Evolutionary conservation across 2,113 vertebrate genomes (phyloP).

Genomic region (Lepus timidus): DNA sequence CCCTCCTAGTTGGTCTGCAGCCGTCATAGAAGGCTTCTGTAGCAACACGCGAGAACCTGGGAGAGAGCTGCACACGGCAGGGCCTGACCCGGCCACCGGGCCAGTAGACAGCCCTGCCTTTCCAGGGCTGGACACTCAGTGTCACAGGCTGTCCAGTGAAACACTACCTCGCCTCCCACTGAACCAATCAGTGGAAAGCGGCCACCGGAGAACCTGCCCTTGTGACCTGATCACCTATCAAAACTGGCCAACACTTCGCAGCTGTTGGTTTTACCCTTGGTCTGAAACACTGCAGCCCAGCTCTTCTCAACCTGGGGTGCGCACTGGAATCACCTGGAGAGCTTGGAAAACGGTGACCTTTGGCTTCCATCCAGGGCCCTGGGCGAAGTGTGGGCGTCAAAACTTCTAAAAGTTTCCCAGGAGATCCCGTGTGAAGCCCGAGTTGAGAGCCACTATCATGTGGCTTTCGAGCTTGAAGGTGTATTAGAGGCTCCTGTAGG

Average conservation of each 20-base stretch:
- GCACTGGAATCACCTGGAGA: neutral
- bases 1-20: conserved; percentile 10
- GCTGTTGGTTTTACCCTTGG: neutral
- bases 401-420: neutral
- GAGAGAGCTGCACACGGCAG: conserved; percentile 35
- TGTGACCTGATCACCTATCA: neutral
- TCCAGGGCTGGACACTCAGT: neutral
- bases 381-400: neutral
- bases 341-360: neutral
- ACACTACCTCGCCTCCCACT: neutral
- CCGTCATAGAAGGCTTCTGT: conserved; percentile 32
- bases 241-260: neutral
- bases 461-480: neutral
- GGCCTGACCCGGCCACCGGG: neutral
- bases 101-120: neutral
- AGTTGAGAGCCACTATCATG: neutral
- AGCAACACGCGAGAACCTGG: conserved; percentile 51
- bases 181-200: neutral
- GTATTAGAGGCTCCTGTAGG: neutral
- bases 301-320: neutral
- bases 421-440: neutral
- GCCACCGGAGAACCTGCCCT: neutral
- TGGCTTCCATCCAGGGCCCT: neutral
- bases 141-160: neutral
- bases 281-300: neutral